These are phyloP conservation scores for Hyposoter didymator DNA, from an alignment of 2,888 invertebrate genomes.

Conservation along the genomic window DNA sequence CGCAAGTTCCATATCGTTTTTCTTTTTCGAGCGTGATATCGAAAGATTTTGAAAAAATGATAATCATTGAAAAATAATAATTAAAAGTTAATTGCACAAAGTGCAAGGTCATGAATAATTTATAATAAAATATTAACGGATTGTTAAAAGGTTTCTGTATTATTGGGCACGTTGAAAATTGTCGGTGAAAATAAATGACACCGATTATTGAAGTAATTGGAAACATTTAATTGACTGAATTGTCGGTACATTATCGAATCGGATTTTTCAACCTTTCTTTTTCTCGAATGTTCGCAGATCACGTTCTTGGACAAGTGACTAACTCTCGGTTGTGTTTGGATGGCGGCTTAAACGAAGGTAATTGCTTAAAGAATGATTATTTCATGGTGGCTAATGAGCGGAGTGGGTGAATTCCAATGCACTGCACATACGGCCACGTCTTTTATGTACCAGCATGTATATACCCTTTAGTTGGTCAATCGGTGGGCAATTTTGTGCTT, in stretches of 20 bases:
- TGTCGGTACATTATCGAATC: constrained; percentile 24
- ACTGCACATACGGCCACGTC: constrained; percentile 25
- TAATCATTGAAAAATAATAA: background rate
- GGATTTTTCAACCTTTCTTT: constrained; percentile 1
- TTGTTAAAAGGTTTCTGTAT: background rate
- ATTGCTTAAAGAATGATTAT: constrained; percentile 62
- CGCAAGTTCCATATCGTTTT: background rate
- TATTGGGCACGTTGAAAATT: background rate
- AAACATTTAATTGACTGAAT: constrained; percentile 22
- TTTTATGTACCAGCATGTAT: background rate
- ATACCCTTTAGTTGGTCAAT: background rate
- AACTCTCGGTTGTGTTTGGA: constrained; percentile 51
- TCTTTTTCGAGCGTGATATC: background rate
- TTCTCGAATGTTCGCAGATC: constrained; percentile 54
- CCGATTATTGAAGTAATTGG: constrained; percentile 13
- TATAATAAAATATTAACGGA: no score
- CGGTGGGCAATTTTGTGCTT: constrained; percentile 21
- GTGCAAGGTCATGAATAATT: no score
- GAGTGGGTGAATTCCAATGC: constrained; percentile 38
- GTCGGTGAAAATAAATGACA: background rate
- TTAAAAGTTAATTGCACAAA: no score
- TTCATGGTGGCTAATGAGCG: constrained; percentile 55
- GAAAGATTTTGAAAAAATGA: background rate
- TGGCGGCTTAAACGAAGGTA: constrained; percentile 59
- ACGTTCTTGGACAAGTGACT: constrained; percentile 31